These are phyloP conservation scores for Pseudoatta argentina DNA, from an alignment of 1,140 invertebrate species.

Conservation along the genomic window DNA sequence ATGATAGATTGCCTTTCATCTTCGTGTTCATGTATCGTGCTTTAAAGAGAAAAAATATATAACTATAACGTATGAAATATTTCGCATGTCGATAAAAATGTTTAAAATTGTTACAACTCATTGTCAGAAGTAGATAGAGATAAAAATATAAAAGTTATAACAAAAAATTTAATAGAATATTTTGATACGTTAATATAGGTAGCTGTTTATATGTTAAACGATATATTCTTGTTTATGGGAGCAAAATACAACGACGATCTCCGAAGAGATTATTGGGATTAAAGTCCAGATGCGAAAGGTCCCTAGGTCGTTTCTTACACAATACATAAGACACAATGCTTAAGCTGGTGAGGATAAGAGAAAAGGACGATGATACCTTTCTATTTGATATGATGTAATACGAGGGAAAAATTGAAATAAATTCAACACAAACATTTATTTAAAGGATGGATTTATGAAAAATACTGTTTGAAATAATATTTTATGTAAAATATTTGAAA, in stretches of 20 bases:
- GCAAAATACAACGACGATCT: neutral
- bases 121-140: neutral
- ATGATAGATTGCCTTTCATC: neutral
- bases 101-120: neutral
- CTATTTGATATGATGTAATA: too few relatives aligned
- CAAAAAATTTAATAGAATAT: neutral
- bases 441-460: too few relatives aligned
- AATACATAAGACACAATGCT: neutral
- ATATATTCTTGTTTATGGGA: neutral
- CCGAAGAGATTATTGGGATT: neutral
- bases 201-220: neutral
- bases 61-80: neutral
- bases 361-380: neutral
- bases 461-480: too few relatives aligned
- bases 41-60: neutral
- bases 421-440: too few relatives aligned
- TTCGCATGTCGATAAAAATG: neutral
- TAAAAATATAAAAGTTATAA: neutral
- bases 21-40: neutral
- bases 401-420: too few relatives aligned
- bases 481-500: too few relatives aligned
- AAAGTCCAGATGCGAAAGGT: conserved; percentile 25
- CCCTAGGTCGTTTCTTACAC: too few relatives aligned
- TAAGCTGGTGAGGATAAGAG: neutral
- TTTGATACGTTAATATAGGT: neutral